Evolutionary conservation across 1,140 invertebrate species (phyloP).

Genomic region (Polypedilum pembai): DNA sequence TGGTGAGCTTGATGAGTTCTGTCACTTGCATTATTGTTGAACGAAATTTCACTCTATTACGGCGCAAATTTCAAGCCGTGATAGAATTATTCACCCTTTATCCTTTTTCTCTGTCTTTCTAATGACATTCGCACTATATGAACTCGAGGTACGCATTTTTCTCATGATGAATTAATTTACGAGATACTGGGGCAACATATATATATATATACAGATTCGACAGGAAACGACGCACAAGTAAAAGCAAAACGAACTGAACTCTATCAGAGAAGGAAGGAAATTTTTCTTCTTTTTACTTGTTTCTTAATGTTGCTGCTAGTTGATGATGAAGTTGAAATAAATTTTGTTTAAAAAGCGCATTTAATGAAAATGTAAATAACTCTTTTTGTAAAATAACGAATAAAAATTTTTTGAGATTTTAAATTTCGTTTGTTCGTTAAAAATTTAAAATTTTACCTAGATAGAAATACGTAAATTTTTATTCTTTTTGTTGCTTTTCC

Average conservation of each 20-base stretch:
- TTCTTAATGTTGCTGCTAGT: neutral
- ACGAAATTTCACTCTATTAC: neutral
- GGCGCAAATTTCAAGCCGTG: neutral
- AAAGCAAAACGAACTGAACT: neutral
- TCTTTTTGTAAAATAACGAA: too few relatives aligned
- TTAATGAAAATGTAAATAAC: too few relatives aligned
- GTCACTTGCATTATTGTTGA: neutral
- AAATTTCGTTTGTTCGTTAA: too few relatives aligned
- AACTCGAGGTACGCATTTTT: neutral
- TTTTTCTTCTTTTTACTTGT: neutral
- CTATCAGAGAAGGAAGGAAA: neutral
- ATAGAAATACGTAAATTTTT: too few relatives aligned
- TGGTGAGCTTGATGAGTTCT: conserved; percentile 9
- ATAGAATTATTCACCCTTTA: neutral
- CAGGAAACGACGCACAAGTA: neutral
- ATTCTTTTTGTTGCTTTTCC: too few relatives aligned
- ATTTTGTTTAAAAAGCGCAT: too few relatives aligned
- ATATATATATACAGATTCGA: neutral
- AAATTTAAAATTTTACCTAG: too few relatives aligned
- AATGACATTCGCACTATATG: neutral
- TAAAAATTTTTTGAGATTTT: too few relatives aligned
- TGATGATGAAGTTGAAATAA: too few relatives aligned
- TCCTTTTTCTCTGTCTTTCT: neutral
- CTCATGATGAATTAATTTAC: conserved; percentile 18
- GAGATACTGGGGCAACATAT: too few relatives aligned